These are phyloP conservation scores for Allobates femoralis DNA, from an alignment of 2,797 vertebrate species.

Conservation along the genomic window DNA sequence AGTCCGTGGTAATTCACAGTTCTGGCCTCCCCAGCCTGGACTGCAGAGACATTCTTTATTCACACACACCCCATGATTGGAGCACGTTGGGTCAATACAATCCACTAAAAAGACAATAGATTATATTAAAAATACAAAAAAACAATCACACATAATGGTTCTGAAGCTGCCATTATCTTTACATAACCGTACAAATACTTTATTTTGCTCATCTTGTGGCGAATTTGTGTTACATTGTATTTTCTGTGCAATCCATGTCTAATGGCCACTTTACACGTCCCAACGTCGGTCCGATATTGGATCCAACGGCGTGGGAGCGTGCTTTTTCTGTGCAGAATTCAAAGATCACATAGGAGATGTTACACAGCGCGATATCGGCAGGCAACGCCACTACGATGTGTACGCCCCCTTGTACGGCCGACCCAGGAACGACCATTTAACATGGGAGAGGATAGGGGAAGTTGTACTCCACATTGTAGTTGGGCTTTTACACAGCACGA, in stretches of 20 bases:
- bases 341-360: no score
- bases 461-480: no score
- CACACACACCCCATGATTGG: slow-evolving; percentile 95
- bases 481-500: no score
- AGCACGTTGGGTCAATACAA: slow-evolving; percentile 94
- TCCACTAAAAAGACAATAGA: slow-evolving; percentile 81
- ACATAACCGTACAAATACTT: not conserved
- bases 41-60: slow-evolving; percentile 97
- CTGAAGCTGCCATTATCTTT: not conserved
- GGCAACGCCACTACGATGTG: no score
- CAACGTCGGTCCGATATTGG: no score
- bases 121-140: slow-evolving; percentile 18
- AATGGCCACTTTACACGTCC: no score
- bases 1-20: slow-evolving; percentile 90
- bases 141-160: not conserved
- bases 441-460: no score
- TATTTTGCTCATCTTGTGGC: not conserved
- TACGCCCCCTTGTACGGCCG: no score
- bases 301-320: no score
- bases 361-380: no score
- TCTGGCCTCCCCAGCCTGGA: slow-evolving; percentile 95
- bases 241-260: not conserved
- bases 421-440: no score
- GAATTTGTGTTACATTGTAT: not conserved
- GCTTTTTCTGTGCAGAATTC: no score